A percentile compares a stretch with the other conserved stretches of the same genome.
Conservation (phyloP, 2,113 vertebrate genomes). For the Electrona antarctica region DNA sequence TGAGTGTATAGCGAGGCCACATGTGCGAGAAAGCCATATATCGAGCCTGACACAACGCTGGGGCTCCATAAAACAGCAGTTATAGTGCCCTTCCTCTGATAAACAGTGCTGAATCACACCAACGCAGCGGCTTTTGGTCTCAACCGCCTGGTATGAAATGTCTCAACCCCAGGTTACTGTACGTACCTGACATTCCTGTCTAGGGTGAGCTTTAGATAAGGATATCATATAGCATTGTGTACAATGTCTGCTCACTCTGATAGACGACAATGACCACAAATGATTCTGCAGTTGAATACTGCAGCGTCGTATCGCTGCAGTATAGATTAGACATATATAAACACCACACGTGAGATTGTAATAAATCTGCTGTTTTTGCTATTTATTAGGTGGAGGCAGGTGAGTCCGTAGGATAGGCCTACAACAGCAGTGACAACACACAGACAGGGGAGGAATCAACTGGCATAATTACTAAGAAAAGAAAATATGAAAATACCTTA, state of each 20-base stretch:
- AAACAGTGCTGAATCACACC: slow-evolving; percentile 64
- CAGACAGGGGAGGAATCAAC: too few relatives aligned
- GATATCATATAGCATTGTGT: neutral
- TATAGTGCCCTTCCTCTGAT: slow-evolving; percentile 65
- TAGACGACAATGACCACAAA: neutral
- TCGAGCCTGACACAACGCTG: neutral
- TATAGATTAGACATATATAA: too few relatives aligned
- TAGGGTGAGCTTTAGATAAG: slow-evolving; percentile 55
- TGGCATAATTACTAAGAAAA: too few relatives aligned
- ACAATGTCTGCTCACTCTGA: slow-evolving; percentile 9
- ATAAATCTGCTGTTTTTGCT: too few relatives aligned
- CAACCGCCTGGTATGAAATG: slow-evolving; percentile 64
- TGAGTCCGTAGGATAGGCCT: too few relatives aligned
- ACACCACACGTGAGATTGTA: too few relatives aligned
- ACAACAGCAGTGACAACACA: too few relatives aligned
- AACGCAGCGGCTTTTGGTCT: slow-evolving; percentile 78
- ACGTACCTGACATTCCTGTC: slow-evolving; percentile 71
- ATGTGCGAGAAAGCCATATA: neutral
- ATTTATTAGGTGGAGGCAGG: too few relatives aligned
- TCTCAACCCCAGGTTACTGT: slow-evolving; percentile 27
- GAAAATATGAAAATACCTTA: too few relatives aligned
- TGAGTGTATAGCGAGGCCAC: neutral
- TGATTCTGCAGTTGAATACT: too few relatives aligned
- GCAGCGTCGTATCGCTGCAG: too few relatives aligned
- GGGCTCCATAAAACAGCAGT: slow-evolving; percentile 62